Base-by-base conservation (phyloP, 2,797 vertebrate species). In the Oryzias dopingdopingensis region DNA sequence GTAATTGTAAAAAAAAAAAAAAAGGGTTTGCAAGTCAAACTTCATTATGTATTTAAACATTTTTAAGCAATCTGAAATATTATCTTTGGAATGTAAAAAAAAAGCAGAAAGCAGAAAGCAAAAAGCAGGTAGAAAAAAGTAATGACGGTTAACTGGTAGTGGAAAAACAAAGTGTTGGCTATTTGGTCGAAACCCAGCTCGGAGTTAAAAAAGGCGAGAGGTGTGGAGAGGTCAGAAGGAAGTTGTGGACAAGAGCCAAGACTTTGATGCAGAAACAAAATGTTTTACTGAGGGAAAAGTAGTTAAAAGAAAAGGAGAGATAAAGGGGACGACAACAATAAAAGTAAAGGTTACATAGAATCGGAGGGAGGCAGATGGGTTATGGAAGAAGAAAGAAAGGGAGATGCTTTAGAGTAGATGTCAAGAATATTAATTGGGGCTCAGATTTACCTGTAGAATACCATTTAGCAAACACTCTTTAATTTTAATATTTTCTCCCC, bases 341-440 rank as follows among this genome's bases (percentile, higher is more conserved):
- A 74, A 80, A 74, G 54, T 58, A 14, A 55, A 56, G 56, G 52
- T 56, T 72, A 62, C 55, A 58, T 49, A 50, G 65, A 47, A 67
- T 48, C 29, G 29, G 52, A 20, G 63, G 58, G 61, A 74, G 62
- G 63, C 49, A 61, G 77, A 52, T 44, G 6, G 71, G 63, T 72
- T 67, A 65, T 68, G 66, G 58, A 65, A 59, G 66, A 59, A 56
- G 50, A 46, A 50, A 61, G 69, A 59, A 65, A 65, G 52, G 59
- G 76, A 71, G 83, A 79, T 49, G 67, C 81, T 83, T 85, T 78
- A 67, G 74, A 85, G 71, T 74, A 87, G 74, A 75, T 89, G 88
- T 90, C 88, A 86, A 86, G 84, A 90, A 90, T 90, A 92, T 90
- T 90, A 91, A 91, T 91, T 83, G 69, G 74, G 40, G 52, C 77